These are phyloP conservation scores for Xestobium rufovillosum DNA, from an alignment of 2,888 invertebrate species.

Conservation along the genomic window DNA sequence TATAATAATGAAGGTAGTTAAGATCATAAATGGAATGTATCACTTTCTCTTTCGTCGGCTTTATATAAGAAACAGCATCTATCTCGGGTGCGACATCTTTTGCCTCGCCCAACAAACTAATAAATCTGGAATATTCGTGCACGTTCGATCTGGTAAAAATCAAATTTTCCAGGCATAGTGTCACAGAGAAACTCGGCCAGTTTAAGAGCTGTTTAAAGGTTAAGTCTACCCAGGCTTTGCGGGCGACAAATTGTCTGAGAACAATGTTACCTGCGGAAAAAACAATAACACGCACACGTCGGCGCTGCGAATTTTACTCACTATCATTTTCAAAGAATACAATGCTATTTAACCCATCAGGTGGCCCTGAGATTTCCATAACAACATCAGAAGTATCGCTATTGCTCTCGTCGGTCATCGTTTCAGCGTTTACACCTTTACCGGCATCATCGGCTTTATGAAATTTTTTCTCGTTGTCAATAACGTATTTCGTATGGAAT, in stretches of 20 bases:
- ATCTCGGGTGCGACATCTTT: not conserved
- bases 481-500: not conserved
- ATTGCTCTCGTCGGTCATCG: not conserved
- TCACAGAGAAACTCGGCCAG: not conserved
- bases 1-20: not conserved
- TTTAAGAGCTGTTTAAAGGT: not conserved
- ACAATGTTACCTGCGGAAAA: too few species aligned
- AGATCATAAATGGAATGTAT: not conserved
- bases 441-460: not conserved
- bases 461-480: not conserved
- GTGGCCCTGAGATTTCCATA: not conserved
- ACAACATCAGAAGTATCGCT: not conserved
- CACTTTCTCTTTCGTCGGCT: not conserved
- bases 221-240: not conserved
- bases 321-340: slow-evolving; percentile 1
- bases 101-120: not conserved
- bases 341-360: not conserved
- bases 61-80: not conserved
- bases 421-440: not conserved
- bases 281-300: too few species aligned
- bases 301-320: too few species aligned
- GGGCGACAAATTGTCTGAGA: not conserved
- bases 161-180: not conserved
- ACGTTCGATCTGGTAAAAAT: not conserved
- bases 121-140: not conserved